Percentiles rank a stretch among this genome's conserved stretches.
Evolutionary conservation across 2,888 invertebrate genomes (phyloP).

Genomic region (Sphaerophoria taeniata): DNA sequence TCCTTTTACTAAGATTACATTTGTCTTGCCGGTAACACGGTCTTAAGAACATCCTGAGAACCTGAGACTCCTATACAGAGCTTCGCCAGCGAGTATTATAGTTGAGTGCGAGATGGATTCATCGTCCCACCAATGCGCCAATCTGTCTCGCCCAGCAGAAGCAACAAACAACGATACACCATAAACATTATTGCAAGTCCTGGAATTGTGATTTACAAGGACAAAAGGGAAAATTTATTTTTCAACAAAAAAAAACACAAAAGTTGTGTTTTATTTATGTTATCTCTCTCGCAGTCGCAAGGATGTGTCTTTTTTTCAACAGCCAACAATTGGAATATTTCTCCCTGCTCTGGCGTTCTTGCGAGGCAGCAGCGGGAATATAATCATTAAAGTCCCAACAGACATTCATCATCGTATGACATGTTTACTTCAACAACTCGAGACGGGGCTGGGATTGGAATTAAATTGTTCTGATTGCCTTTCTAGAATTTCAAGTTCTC

Average conservation of each 20-base stretch:
- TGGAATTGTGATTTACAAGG: constrained; percentile 58
- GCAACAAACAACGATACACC: constrained; percentile 25
- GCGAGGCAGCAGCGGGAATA: constrained; percentile 8
- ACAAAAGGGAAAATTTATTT: constrained; percentile 37
- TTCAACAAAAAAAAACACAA: neutral
- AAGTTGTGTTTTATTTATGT: constrained; percentile 39
- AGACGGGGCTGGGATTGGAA: constrained; percentile 46
- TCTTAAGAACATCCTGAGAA: constrained; percentile 17
- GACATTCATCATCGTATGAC: constrained; percentile 49
- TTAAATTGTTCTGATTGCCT: constrained; percentile 62
- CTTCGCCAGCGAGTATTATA: neutral
- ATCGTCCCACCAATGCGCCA: neutral
- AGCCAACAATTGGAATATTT: constrained; percentile 40
- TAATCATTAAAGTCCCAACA: constrained; percentile 58
- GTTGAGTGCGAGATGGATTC: neutral
- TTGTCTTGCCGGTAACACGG: constrained; percentile 59
- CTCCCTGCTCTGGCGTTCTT: neutral
- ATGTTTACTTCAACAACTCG: constrained; percentile 48
- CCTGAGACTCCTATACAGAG: neutral
- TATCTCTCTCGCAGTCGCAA: neutral
- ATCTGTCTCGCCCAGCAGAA: neutral
- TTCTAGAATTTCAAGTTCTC: constrained; percentile 43
- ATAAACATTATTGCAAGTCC: constrained; percentile 52
- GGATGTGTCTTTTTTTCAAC: neutral
- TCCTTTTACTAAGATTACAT: constrained; percentile 69